These are phyloP conservation scores for Notodonta ziczac DNA, from an alignment of 2,888 invertebrate genomes.

Conservation along the genomic window DNA sequence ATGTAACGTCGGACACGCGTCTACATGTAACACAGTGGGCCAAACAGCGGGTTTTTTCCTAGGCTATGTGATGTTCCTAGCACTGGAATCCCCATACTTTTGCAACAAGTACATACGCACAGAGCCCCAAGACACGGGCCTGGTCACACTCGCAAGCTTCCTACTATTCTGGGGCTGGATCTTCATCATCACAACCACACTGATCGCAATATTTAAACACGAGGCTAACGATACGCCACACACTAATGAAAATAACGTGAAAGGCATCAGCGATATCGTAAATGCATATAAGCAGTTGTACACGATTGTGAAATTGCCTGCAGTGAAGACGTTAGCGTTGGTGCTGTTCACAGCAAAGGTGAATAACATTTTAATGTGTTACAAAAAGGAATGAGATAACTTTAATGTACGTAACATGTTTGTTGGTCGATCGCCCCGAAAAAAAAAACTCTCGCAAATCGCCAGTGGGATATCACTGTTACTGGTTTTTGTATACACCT, in stretches of 20 bases:
- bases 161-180: constrained; percentile 97
- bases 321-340: constrained; percentile 90
- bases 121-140: constrained; percentile 88
- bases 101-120: constrained; percentile 96
- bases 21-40: constrained; percentile 99
- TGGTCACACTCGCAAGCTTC: constrained; percentile 91
- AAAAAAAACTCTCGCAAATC: too few relatives aligned
- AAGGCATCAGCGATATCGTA: constrained; percentile 71
- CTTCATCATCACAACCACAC: constrained; percentile 94
- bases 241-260: constrained; percentile 57
- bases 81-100: constrained; percentile 97
- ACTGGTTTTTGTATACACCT: too few relatives aligned
- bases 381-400: not conserved
- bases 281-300: constrained; percentile 93
- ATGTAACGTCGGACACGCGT: constrained; percentile 98
- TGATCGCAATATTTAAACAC: constrained; percentile 94
- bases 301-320: constrained; percentile 92
- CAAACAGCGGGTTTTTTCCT: constrained; percentile 99
- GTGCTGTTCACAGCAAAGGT: constrained; percentile 97
- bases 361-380: constrained; percentile 11
- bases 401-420: too few relatives aligned
- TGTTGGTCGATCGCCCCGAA: too few relatives aligned
- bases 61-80: constrained; percentile 98
- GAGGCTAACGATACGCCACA: constrained; percentile 85
- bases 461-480: too few relatives aligned